Base-by-base conservation (phyloP, 2,888 invertebrate species). In the Athrips mouffetella region DNA sequence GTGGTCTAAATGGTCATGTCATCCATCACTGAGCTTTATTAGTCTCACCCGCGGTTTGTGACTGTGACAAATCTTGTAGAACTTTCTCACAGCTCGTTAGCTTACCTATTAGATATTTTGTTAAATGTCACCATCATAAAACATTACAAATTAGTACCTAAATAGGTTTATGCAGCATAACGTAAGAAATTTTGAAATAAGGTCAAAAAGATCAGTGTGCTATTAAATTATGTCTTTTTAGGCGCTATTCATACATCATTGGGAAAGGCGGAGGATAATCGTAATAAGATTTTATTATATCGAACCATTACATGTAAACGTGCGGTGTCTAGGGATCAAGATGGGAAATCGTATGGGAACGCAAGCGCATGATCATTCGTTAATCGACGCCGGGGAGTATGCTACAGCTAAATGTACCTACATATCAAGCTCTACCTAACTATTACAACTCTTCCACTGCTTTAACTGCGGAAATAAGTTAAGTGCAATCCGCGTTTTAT, bases 281-380 rank as follows among this genome's bases (percentile, higher is more conserved):
- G 69, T 80, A 78, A 82, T 84, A 82, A 76, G 75, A 76, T 80
- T 83, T 80, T 80, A 82, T 83, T 82, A 83, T 76, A 80, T 76
- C 74, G 70, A 63, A 67, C 70, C 75, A 85, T 84, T 84, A 84
- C 66, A 67, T 64, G 76, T 56, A 73, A 72, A 80, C 82, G 82
- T 84, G 83, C 76, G 65, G 67, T 73, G 76, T 79, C 75, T 74
- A 60, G 68, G 67, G 79, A 74, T 78, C 76, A 73, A 71, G 68
- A 67, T 59, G 66, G 65, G 67, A 64, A 68, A 73, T 68, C 61
- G 70, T 71, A 79, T 76, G 76, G 72, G 76, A 79, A 80, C 70
- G 64, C 58, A 58, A 42, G 60, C 57, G 62, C 59, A 65, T 63
- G 63, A 68, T 69, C 71, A 69, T 72, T 76, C 55, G 58, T 62